Evolutionary conservation across 2,113 vertebrate genomes (phyloP).

Genomic region (Oreamnos americanus): DNA sequence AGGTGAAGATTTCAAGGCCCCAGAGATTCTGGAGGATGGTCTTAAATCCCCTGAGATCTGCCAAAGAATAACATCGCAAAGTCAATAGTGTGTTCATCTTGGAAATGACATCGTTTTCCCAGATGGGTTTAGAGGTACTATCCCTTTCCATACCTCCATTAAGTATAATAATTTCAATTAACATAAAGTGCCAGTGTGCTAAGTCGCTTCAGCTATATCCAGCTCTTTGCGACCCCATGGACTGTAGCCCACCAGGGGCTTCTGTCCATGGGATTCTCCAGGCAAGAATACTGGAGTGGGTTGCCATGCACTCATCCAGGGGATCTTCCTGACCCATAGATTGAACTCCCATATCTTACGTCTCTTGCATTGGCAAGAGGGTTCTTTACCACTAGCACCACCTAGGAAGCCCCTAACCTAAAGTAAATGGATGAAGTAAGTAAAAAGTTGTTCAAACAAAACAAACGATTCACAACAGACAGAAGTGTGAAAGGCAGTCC

Average conservation of each 20-base stretch:
- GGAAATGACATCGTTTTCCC: neutral
- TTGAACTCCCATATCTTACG: neutral
- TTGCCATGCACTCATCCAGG: neutral
- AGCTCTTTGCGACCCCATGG: neutral
- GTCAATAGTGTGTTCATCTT: neutral
- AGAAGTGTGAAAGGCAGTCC: neutral
- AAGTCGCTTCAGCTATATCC: neutral
- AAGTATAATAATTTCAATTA: neutral
- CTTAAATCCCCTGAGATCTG: too few species aligned
- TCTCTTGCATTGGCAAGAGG: neutral
- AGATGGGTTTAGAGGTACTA: neutral
- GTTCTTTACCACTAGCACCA: neutral
- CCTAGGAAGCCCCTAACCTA: neutral
- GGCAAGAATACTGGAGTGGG: neutral
- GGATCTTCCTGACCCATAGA: neutral
- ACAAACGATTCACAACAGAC: neutral
- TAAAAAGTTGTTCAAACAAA: neutral
- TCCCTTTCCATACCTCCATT: neutral
- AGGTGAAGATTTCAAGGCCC: neutral
- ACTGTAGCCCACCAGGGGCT: neutral
- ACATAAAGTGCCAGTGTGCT: neutral
- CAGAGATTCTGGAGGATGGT: too few species aligned
- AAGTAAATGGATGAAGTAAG: neutral
- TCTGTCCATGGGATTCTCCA: neutral
- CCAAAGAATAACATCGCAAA: neutral